Evolutionary conservation across 1,140 invertebrate species (phyloP).

Genomic region (Drosophila prosaltans): DNA sequence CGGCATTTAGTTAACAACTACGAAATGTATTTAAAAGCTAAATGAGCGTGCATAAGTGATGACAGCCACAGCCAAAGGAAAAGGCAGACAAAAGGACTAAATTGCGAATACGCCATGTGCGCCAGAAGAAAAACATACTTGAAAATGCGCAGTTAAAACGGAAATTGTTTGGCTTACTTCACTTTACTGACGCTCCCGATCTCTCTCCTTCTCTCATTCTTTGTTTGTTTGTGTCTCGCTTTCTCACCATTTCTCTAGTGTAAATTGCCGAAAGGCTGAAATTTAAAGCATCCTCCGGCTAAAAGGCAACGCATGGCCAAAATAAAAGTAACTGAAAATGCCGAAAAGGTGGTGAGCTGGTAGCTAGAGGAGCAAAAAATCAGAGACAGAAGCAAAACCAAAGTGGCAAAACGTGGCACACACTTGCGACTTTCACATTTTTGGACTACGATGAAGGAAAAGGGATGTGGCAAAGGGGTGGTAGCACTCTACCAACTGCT

Average conservation of each 20-base stretch:
- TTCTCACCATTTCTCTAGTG: constrained; percentile 26
- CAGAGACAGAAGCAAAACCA: constrained; percentile 7
- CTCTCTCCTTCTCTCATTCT: background rate
- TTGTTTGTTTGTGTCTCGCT: background rate
- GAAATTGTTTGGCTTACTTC: constrained; percentile 31
- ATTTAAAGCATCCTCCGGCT: constrained; percentile 49
- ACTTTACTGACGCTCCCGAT: background rate
- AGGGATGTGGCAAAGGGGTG: background rate
- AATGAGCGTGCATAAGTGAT: constrained; percentile 44
- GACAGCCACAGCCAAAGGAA: constrained; percentile 1
- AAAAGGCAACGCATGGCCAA: constrained; percentile 37
- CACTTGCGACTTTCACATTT: constrained; percentile 21
- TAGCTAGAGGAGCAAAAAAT: background rate
- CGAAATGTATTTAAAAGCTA: constrained; percentile 51
- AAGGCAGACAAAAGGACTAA: constrained; percentile 16
- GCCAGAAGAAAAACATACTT: constrained; percentile 41
- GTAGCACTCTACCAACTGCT: constrained; percentile 19
- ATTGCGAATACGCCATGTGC: constrained; percentile 56
- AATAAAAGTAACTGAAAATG: constrained; percentile 23
- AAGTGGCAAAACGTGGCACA: constrained; percentile 30
- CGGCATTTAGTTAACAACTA: constrained; percentile 32
- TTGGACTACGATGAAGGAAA: background rate
- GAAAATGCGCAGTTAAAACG: constrained; percentile 27
- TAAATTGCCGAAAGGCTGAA: constrained; percentile 56
- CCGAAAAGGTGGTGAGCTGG: constrained; percentile 20